phyloP scores from a whole-genome alignment of 2,888 invertebrate species.

The Oscheius sp. region DNA sequence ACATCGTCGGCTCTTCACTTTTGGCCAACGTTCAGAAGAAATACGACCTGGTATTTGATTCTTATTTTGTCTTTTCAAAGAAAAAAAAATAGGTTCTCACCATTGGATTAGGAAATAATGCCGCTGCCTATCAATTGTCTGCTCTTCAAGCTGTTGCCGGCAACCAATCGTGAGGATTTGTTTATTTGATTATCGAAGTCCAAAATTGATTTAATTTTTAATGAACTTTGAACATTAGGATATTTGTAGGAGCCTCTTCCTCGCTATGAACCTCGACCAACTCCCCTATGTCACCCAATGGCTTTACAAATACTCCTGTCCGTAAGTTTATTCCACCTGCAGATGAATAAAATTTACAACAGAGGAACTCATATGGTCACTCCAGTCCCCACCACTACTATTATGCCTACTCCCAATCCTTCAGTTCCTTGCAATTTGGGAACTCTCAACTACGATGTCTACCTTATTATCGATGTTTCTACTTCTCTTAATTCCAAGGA shows the following conservation, averaged over 20 bases:
- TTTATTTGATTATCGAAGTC: no score
- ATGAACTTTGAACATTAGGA: neutral
- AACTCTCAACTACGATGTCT: conserved; percentile 51
- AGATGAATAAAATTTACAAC: neutral
- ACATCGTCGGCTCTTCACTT: conserved; percentile 38
- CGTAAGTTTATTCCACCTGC: conserved; percentile 30
- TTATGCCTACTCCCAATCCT: conserved; percentile 48
- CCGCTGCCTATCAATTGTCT: conserved; percentile 36
- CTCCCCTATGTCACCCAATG: conserved; percentile 48
- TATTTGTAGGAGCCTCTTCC: conserved; percentile 42
- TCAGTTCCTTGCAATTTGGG: conserved; percentile 45
- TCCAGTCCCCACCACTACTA: conserved; percentile 35
- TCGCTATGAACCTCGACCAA: conserved; percentile 46
- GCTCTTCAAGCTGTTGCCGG: conserved; percentile 42
- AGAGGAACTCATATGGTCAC: conserved; percentile 46
- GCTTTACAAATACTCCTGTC: conserved; percentile 47
- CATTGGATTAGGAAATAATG: conserved; percentile 45
- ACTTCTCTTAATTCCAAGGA: conserved; percentile 38
- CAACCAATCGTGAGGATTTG: conserved; percentile 32
- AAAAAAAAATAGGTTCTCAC: conserved; percentile 26
- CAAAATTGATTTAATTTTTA: no score
- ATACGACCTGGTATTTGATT: conserved; percentile 42
- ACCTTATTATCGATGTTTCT: conserved; percentile 55
- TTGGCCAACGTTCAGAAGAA: conserved; percentile 38
- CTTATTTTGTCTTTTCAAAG: no score